Conservation (phyloP, 2,113 vertebrate genomes). For the Heterotilapia buettikoferi region DNA sequence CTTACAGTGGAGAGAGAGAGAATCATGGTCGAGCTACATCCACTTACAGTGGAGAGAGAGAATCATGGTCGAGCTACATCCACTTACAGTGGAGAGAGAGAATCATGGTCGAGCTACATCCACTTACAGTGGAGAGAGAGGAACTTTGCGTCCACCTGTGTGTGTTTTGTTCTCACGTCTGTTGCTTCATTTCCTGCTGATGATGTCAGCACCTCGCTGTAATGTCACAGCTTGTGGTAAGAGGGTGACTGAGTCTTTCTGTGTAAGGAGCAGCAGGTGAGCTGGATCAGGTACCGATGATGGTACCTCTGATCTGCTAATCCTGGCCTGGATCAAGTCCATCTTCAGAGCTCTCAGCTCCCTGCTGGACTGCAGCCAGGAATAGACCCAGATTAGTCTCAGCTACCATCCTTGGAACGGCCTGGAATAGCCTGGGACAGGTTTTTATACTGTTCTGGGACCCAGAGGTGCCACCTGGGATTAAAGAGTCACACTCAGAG, state of each 20-base stretch:
- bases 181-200: background rate
- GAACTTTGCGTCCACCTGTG: background rate
- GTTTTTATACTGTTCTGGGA: background rate
- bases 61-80: fast-evolving
- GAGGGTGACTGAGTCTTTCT: background rate
- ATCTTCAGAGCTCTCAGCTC: slow-evolving; percentile 8
- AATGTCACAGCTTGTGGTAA: background rate
- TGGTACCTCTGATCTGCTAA: slow-evolving; percentile 10
- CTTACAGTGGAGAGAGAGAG: background rate
- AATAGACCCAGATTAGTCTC: slow-evolving; percentile 7
- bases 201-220: background rate
- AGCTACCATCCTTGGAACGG: background rate
- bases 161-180: fast-evolving
- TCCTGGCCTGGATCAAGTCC: slow-evolving; percentile 34
- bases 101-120: fast-evolving
- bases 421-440: background rate
- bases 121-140: background rate
- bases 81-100: background rate
- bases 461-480: background rate
- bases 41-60: background rate
- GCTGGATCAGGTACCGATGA: background rate
- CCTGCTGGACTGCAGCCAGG: slow-evolving; percentile 30
- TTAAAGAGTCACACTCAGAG: background rate
- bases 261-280: background rate
- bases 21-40: fast-evolving